Evolutionary conservation across 2,888 invertebrate species (phyloP).

Genomic region (Seladonia tumulorum): DNA sequence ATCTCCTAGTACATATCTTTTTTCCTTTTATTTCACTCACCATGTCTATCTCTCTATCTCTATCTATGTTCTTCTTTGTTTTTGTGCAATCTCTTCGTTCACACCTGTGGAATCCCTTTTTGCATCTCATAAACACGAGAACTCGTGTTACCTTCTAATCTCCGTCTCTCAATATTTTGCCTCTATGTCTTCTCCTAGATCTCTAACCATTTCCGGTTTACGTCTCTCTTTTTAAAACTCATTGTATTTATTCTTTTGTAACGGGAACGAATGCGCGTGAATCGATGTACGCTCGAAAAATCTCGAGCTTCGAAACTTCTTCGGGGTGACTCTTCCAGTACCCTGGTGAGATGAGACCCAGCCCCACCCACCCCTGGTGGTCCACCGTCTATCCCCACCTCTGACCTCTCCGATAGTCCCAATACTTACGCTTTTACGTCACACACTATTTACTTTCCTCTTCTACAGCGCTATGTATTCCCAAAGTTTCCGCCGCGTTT

Average conservation of each 20-base stretch:
- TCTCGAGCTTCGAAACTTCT: constrained; percentile 30
- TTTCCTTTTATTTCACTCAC: neutral
- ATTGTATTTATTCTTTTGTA: constrained; percentile 63
- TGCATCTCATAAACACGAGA: constrained; percentile 8
- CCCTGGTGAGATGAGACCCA: neutral
- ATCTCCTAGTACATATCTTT: constrained; percentile 44
- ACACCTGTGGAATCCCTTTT: neutral
- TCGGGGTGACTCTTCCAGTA: constrained; percentile 26
- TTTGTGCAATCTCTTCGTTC: constrained; percentile 32
- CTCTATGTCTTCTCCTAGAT: constrained; percentile 27
- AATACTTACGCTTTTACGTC: neutral
- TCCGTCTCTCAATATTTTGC: constrained; percentile 23
- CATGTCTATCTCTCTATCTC: neutral
- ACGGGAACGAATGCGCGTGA: constrained; percentile 36
- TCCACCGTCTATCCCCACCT: neutral
- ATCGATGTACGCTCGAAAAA: constrained; percentile 37
- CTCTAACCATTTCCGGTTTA: neutral
- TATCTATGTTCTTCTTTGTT: constrained; percentile 1
- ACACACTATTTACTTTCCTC: neutral
- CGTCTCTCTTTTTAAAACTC: constrained; percentile 30
- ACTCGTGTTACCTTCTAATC: neutral
- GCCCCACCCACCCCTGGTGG: too few species aligned
- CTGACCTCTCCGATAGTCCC: neutral
- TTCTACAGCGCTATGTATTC: too few species aligned
- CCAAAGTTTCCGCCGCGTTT: too few species aligned